Base-by-base conservation (phyloP, 2,113 vertebrate genomes). In the Theristicus caerulescens region DNA sequence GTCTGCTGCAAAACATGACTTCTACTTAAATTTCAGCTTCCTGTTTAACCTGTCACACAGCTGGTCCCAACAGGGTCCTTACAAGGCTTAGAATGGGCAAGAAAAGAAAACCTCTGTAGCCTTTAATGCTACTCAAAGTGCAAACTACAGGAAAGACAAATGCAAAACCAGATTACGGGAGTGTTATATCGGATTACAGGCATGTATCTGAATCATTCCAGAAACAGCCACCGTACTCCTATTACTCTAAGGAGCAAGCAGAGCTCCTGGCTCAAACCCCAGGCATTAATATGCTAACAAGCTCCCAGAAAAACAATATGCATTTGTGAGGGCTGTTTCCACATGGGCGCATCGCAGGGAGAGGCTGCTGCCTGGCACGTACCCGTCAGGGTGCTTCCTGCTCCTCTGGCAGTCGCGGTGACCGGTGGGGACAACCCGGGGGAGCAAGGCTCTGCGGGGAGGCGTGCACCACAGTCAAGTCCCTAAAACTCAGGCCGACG, bases 301-400 rank as follows among this genome's bases (percentile, higher is more conserved):
- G 73, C 74, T 86, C n/a, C 36, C 58, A n/a, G 42, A 67, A 90
- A 78, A 65, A 97, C 96, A 97, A 92, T 5, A 47, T 14, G 47
- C 65, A 64, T 72, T 97, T 96, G 93, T 95, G 82, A 93, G 51
- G 57, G 89, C 79, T 64, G 51, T 69, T 96, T 96, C 95, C 66
- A 42, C 87, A 82, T 34, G 15, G 34, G 22, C 0, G 40, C 3
- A 3, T 10, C 1, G 22, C 59, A 85, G 71, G 31, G 87, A 94
- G 86, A 86, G 51, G 82, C 14, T 95, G 90, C 89, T 26, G 88
- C 42, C 74, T 31, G 20, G 92, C 96, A 97, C 84, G 85, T 97
- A 94, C 59, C 13, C 12, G 12, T 44, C 91, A 47, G 73, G 64
- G n/a, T 59, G 25, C 58, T 27, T 67, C 49, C 87, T 1, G 3